A percentile compares a stretch with the other conserved stretches of the same genome.
These are phyloP conservation scores for Poeciliopsis occidentalis DNA, from an alignment of 2,113 vertebrate species.

Conservation along the genomic window DNA sequence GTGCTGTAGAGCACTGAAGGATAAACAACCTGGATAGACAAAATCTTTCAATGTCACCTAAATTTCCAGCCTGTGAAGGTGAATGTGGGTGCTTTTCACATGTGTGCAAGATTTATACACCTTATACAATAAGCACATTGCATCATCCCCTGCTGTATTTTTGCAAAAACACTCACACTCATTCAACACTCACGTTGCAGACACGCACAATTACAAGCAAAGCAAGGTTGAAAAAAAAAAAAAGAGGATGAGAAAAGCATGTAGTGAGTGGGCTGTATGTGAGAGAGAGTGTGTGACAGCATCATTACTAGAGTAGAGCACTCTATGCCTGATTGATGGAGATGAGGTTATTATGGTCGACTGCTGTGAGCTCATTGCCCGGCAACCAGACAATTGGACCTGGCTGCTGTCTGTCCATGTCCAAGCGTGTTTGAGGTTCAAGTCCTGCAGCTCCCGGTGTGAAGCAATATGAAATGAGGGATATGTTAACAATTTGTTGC, in stretches of 20 bases:
- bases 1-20: slow-evolving; percentile 28
- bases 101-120: slow-evolving; percentile 23
- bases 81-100: not conserved
- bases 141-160: slow-evolving; percentile 25
- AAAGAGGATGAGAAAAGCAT: slow-evolving; percentile 49
- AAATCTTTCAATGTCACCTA: not conserved
- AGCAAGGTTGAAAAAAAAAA: slow-evolving; percentile 63
- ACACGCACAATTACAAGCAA: slow-evolving; percentile 25
- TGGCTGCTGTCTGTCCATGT: slow-evolving; percentile 20
- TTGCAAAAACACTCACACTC: slow-evolving; percentile 39
- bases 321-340: slow-evolving; percentile 67
- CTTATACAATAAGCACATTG: slow-evolving; percentile 30
- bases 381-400: slow-evolving; percentile 59
- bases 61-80: slow-evolving; percentile 2
- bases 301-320: slow-evolving; percentile 70
- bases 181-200: slow-evolving; percentile 21
- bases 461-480: slow-evolving; percentile 6
- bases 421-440: slow-evolving; percentile 7
- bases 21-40: slow-evolving; percentile 4
- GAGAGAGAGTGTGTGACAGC: slow-evolving; percentile 48
- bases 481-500: slow-evolving; percentile 4
- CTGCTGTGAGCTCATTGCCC: slow-evolving; percentile 62
- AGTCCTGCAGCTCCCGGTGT: slow-evolving; percentile 12
- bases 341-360: slow-evolving; percentile 59
- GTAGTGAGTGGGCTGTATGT: slow-evolving; percentile 14